Percentiles rank a stretch among this genome's conserved stretches.
These are phyloP conservation scores for Cylas formicarius DNA, from an alignment of 1,140 invertebrate species.

Conservation along the genomic window DNA sequence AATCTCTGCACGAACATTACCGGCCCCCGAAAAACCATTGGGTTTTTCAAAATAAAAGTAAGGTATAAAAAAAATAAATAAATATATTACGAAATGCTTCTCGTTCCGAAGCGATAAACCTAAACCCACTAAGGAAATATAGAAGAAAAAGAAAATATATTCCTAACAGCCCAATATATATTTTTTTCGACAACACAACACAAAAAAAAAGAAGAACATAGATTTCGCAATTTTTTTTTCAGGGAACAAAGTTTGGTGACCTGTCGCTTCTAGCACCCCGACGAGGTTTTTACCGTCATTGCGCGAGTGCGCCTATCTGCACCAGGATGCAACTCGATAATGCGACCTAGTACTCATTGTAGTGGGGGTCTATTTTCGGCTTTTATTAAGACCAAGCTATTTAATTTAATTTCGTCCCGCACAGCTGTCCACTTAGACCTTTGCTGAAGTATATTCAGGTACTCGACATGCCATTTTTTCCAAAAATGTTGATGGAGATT, in stretches of 20 bases:
- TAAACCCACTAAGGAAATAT: too few species aligned
- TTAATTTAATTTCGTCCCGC: constrained; percentile 15
- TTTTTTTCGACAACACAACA: too few species aligned
- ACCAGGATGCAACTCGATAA: constrained; percentile 20
- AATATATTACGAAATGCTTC: too few species aligned
- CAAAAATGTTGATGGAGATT: constrained; percentile 23
- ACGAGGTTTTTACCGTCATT: constrained; percentile 23
- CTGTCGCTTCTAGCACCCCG: constrained; percentile 22
- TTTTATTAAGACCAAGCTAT: constrained; percentile 38
- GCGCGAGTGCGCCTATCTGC: constrained; percentile 18
- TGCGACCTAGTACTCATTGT: constrained; percentile 22
- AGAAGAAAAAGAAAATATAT: too few species aligned
- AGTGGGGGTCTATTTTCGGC: constrained; percentile 32
- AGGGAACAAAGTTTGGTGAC: constrained; percentile 24
- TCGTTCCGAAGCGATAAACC: too few species aligned
- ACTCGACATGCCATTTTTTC: constrained; percentile 29
- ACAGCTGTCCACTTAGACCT: constrained; percentile 3
- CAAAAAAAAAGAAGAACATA: too few species aligned
- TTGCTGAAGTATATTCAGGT: constrained; percentile 18
- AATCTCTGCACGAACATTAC: too few species aligned
- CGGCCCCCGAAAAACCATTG: too few species aligned
- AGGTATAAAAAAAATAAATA: too few species aligned
- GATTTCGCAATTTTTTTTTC: too few species aligned
- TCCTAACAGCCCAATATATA: too few species aligned
- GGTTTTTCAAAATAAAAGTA: too few species aligned